A percentile compares a stretch with the other conserved stretches of the same genome.
Conservation (phyloP, 2,888 invertebrate species). For the Rotaria macrura region DNA sequence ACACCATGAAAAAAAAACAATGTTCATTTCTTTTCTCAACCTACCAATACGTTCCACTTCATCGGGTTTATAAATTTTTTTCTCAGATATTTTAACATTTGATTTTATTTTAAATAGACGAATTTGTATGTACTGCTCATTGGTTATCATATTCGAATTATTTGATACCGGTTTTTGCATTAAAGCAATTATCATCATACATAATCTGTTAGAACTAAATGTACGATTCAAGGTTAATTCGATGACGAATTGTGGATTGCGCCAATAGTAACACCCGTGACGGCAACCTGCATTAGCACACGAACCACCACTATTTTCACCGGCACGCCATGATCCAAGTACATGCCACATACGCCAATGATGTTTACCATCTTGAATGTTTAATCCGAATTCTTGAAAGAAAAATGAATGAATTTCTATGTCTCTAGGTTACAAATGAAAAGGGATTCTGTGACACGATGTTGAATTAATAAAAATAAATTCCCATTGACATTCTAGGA, state of each 20-base stretch:
- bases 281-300: not conserved
- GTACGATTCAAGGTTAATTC: not conserved
- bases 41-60: constrained; percentile 2
- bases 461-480: no score
- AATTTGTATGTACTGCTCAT: constrained; percentile 16
- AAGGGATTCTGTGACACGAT: no score
- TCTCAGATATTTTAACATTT: not conserved
- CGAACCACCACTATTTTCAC: not conserved
- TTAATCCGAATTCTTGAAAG: not conserved
- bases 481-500: no score
- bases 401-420: no score
- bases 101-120: not conserved
- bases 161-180: not conserved
- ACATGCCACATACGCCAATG: not conserved
- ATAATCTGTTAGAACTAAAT: not conserved
- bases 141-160: not conserved
- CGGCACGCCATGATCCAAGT: not conserved
- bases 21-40: not conserved
- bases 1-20: not conserved
- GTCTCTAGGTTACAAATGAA: no score
- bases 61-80: not conserved
- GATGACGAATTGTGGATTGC: constrained; percentile 1
- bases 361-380: not conserved
- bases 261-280: constrained; percentile 17
- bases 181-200: not conserved